Evolutionary conservation across 2,113 vertebrate genomes (phyloP).

Genomic region (Haemorhous mexicanus): DNA sequence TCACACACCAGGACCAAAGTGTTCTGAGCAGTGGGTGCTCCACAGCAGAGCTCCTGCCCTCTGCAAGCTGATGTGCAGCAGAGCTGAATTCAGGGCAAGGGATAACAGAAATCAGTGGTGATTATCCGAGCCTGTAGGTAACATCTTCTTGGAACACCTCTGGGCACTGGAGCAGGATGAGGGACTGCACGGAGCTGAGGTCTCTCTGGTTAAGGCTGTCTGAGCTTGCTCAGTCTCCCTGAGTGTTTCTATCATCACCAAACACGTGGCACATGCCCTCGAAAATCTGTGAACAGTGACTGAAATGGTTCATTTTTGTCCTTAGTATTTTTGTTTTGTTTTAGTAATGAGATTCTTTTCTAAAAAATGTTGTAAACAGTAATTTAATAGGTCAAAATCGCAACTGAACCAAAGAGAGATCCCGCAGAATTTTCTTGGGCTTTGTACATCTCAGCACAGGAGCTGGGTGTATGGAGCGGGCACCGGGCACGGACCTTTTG

Average conservation of each 20-base stretch:
- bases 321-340: not conserved
- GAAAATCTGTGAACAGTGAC: not conserved
- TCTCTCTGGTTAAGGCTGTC: not conserved
- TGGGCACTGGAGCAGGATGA: not conserved
- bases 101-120: not conserved
- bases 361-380: not conserved
- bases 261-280: not conserved
- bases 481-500: not conserved
- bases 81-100: accelerated
- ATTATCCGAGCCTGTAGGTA: not conserved
- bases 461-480: not conserved
- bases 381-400: not conserved
- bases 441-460: not conserved
- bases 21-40: not conserved
- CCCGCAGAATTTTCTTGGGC: not conserved
- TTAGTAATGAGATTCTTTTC: not conserved
- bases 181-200: accelerated
- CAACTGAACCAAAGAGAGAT: not conserved
- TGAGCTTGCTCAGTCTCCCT: not conserved
- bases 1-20: not conserved
- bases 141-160: too few species aligned
- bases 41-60: accelerated
- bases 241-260: not conserved
- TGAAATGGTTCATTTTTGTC: not conserved
- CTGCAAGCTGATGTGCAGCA: not conserved